phyloP scores from a whole-genome alignment of 2,888 invertebrate genomes.

The Ypsolopha sequella region DNA sequence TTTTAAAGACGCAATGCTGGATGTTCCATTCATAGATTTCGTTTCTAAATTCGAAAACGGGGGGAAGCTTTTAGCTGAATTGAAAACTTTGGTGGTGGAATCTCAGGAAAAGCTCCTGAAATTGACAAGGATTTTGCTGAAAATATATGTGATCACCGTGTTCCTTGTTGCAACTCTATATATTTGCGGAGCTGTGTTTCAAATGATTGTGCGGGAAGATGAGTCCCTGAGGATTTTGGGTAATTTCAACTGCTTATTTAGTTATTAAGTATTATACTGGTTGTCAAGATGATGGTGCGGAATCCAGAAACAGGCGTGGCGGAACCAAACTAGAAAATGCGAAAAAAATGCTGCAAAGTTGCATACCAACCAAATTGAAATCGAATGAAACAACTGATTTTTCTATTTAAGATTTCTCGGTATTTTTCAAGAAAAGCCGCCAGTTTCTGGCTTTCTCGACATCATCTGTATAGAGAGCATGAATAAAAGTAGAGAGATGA shows the following conservation, averaged over 20 bases:
- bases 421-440: no score
- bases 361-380: no score
- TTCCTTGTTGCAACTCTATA: conserved; percentile 41
- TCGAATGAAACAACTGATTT: no score
- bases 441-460: no score
- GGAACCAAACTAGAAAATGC: no score
- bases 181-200: conserved; percentile 39
- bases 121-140: conserved; percentile 32
- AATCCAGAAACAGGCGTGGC: no score
- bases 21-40: conserved; percentile 38
- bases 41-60: conserved; percentile 18
- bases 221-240: conserved; percentile 40
- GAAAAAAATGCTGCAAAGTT: no score
- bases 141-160: conserved; percentile 32
- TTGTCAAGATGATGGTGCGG: no score
- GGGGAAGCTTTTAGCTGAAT: conserved; percentile 22
- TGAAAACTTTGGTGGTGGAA: conserved; percentile 30
- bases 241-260: conserved; percentile 16
- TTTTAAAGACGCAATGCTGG: conserved; percentile 33
- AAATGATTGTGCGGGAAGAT: conserved; percentile 34
- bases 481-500: no score
- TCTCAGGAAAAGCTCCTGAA: conserved; percentile 36
- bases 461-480: no score
- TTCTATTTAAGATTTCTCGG: no score
- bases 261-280: neutral